phyloP scores from a whole-genome alignment of 2,113 vertebrate genomes.

The Balaeniceps rex region DNA sequence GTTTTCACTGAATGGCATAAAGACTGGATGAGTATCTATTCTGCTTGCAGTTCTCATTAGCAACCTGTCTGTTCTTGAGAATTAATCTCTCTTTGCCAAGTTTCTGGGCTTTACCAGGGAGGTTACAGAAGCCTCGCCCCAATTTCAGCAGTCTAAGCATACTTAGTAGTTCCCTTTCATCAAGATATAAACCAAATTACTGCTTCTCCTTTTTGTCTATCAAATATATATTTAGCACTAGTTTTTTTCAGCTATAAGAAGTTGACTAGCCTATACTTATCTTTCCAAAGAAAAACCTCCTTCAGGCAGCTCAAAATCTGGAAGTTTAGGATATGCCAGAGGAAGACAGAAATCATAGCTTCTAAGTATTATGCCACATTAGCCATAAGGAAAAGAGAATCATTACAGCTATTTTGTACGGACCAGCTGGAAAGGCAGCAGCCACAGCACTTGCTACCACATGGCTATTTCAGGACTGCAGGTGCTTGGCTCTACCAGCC shows the following conservation, averaged over 20 bases:
- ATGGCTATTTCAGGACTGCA: slow-evolving; percentile 24
- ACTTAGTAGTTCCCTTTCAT: background rate
- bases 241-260: background rate
- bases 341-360: slow-evolving; percentile 54
- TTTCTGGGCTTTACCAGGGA: background rate
- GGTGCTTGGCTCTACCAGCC: background rate
- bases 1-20: background rate
- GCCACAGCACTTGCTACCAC: background rate
- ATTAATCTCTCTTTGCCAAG: background rate
- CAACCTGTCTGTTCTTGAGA: background rate
- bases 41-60: background rate
- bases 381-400: background rate
- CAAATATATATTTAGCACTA: background rate
- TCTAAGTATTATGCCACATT: slow-evolving; percentile 22
- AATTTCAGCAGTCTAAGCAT: background rate
- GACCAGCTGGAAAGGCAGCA: slow-evolving; percentile 5
- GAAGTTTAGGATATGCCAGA: background rate
- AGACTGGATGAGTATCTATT: background rate
- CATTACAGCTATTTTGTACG: background rate
- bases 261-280: slow-evolving; percentile 9
- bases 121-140: background rate
- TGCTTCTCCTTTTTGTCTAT: background rate
- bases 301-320: slow-evolving; percentile 3
- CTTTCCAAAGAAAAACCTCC: background rate
- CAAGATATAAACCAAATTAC: background rate